Base-by-base conservation (phyloP, 2,888 invertebrate genomes). In the Scrobipalpa costella region DNA sequence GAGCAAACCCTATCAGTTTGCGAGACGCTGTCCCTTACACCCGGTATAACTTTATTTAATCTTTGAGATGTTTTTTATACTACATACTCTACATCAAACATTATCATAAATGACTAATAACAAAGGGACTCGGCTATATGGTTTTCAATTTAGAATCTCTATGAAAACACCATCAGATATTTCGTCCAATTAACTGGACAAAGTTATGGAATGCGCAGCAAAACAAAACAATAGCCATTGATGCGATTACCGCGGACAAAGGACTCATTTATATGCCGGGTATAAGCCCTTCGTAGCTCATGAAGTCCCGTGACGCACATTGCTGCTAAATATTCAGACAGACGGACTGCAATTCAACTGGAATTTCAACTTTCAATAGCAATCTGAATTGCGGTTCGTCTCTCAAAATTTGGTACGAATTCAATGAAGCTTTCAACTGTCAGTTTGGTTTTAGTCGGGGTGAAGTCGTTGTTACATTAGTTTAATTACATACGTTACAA, bases 241-340 rank as follows among this genome's bases (percentile, higher is more conserved):
- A 86, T 83, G 72, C 73, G 79, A 83, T 84, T 83, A 84, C 69
- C 65, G 70, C 57, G 71, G 72, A 88, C 86, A 89, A 88, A 85
- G 82, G 81, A 79, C 83, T 86, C 84, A 86, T 90, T 87, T 90
- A 86, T 90, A 88, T 88, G 86, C 88, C 85, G 78, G 80, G 79
- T 77, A 83, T 83, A 61, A 52, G 11, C 17, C 50, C 61, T 21
- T 60, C 17, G 19, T 52, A 15, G 47, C 38, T 40, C 27, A 21
- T 33, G 57, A 63, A 60, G 63, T 63, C 63, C 60, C 63, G 5
- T 36, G 38, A 11, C 9, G n/a, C 21, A 13, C 50, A 44, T 38
- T 11, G 38, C 13, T 15, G n/a, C 13, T 38, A 27, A 47, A 5
- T 27, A 27, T 27, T 5, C 5, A 27, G 2, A 27, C 27, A 27